These are phyloP conservation scores for Pseudocheirus occidentalis DNA, from an alignment of 2,797 vertebrate genomes.

Conservation along the genomic window DNA sequence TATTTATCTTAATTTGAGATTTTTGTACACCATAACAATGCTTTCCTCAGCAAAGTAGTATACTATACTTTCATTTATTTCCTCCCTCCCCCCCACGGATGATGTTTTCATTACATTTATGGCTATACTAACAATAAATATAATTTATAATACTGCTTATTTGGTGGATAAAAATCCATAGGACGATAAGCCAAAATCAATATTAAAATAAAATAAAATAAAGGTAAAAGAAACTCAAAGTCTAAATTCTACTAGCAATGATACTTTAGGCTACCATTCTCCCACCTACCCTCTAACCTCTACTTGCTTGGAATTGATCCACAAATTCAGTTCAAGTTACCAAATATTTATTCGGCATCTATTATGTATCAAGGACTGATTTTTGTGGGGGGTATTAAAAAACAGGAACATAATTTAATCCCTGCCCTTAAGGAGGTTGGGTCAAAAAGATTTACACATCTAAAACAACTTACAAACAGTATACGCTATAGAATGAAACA, in stretches of 20 bases:
- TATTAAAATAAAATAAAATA: background rate
- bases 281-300: background rate
- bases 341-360: background rate
- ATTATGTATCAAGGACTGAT: background rate
- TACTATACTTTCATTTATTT: background rate
- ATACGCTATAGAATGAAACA: background rate
- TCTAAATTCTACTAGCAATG: background rate
- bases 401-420: background rate
- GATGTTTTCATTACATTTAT: background rate
- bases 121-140: background rate
- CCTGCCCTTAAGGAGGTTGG: background rate
- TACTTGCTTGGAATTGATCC: background rate
- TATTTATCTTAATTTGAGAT: background rate
- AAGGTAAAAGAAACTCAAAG: background rate
- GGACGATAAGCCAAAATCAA: background rate
- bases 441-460: background rate
- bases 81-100: background rate
- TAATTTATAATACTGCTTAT: background rate
- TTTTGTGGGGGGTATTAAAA: background rate
- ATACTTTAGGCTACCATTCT: background rate
- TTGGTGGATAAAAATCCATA: background rate
- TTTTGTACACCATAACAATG: background rate
- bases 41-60: background rate
- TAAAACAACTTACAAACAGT: background rate
- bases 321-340: background rate